Evolutionary conservation across 2,113 vertebrate genomes (phyloP).

Genomic region (Sylvicapra grimmia): DNA sequence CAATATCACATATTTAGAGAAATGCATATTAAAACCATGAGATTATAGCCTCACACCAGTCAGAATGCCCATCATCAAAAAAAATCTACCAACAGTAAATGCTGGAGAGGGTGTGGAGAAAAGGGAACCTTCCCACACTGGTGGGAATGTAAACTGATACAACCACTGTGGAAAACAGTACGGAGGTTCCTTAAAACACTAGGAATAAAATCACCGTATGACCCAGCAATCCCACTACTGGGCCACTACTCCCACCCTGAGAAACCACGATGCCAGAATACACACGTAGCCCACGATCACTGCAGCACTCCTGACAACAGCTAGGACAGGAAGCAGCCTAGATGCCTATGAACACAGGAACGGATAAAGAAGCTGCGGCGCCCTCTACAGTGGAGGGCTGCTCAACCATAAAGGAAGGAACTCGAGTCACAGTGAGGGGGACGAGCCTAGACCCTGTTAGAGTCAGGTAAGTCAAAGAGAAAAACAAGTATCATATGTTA

Average conservation of each 20-base stretch:
- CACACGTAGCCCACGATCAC: background rate
- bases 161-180: background rate
- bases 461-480: background rate
- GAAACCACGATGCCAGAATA: background rate
- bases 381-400: background rate
- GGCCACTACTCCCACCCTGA: background rate
- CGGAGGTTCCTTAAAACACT: background rate
- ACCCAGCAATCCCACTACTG: background rate
- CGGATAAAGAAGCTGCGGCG: rapidly evolving
- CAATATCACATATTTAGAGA: background rate
- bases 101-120: background rate
- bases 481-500: background rate
- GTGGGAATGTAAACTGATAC: background rate
- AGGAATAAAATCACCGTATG: background rate
- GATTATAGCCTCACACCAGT: background rate
- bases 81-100: background rate
- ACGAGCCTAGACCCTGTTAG: background rate
- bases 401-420: background rate
- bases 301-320: background rate
- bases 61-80: background rate
- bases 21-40: background rate
- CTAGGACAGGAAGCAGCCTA: background rate
- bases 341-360: rapidly evolving
- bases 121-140: background rate
- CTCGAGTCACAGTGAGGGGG: background rate